These are phyloP conservation scores for Betta splendens DNA, from an alignment of 2,797 vertebrate species.

Conservation along the genomic window DNA sequence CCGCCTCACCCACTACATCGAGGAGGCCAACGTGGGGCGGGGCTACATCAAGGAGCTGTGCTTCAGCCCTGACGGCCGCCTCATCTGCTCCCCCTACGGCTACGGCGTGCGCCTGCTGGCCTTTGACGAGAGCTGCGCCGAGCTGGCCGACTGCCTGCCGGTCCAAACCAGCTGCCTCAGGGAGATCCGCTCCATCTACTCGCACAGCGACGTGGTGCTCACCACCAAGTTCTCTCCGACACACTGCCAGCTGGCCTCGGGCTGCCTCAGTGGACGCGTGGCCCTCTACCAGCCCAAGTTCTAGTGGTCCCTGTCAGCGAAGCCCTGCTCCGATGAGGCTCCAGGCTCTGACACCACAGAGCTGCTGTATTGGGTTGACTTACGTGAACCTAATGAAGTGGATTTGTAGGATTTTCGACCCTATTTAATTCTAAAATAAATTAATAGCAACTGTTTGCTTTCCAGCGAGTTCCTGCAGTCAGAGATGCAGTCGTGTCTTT, in stretches of 20 bases:
- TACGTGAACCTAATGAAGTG: background rate
- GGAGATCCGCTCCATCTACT: slow-evolving; percentile 96
- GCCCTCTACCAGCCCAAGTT: slow-evolving; percentile 99
- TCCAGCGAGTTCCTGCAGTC: background rate
- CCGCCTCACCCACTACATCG: slow-evolving; percentile 95
- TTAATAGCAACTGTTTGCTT: slow-evolving; percentile 48
- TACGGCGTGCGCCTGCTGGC: slow-evolving; percentile 96
- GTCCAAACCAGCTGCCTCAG: slow-evolving; percentile 89
- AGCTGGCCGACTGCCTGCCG: slow-evolving; percentile 94
- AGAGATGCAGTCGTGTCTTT: background rate
- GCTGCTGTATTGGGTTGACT: too few species aligned
- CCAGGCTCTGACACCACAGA: too few species aligned
- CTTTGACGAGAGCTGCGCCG: slow-evolving; percentile 90
- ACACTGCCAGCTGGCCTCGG: slow-evolving; percentile 98
- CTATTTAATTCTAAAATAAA: too few species aligned
- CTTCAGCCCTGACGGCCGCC: slow-evolving; percentile 97
- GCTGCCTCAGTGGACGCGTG: slow-evolving; percentile 97
- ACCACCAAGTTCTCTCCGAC: slow-evolving; percentile 99
- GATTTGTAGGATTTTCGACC: too few species aligned
- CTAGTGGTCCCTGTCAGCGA: too few species aligned
- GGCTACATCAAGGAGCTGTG: slow-evolving; percentile 99
- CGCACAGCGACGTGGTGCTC: slow-evolving; percentile 97
- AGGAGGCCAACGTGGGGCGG: slow-evolving; percentile 96
- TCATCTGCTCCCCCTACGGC: slow-evolving; percentile 97
- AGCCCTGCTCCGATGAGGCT: background rate